Evolutionary conservation across 2,888 invertebrate genomes (phyloP), one percentile per base, ranked within the genome.

Genomic region (Liposcelis brunnea): DNA sequence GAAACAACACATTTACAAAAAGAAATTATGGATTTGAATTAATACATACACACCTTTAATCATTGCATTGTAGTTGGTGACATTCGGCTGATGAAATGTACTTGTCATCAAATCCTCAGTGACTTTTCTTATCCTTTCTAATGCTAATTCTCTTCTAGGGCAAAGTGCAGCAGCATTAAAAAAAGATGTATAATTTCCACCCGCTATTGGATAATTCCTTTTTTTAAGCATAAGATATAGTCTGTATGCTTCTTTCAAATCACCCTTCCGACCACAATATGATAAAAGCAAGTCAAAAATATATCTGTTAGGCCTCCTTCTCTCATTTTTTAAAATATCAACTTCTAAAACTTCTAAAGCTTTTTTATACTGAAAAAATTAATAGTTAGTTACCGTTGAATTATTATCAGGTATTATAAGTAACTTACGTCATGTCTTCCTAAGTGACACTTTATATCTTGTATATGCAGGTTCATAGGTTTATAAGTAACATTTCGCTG

Each of bases 101-200:
- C 78, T 80, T 53, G 80, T 75, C 42, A 70, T 60, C 71, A 91
- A 79, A 2, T 75, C 63, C 47, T 75, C 63, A 45, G 77, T 67
- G 43, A 94, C 64, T 49, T 73, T 63, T 16, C 63, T 67, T 0
- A 89, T 80, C 58, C 75, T 69, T 44, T 71, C 66, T 33, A 90
- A 60, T 1, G 83, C 87, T 61, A 80, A 75, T 37, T 65, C 59
- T 2, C 68, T 63, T 63, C 73, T 73, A 0, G 82, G 80, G 47
- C 80, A 80, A 59, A 85, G 83, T 0, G 86, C 76, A 61, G 91
- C 93, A 2, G 87, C 82, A 64, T 89, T 85, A 58, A 95, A 83
- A 21, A 95, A 67, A 48, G 81, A 80, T 1, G 89, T 89, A 56
- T 86, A 89, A 0, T 81, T 80, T 14, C 80, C 76, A 0, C 71